Evolutionary conservation across 2,888 invertebrate species (phyloP), one percentile per base, ranked within the genome.

Genomic region (Acrobasis repandana): DNA sequence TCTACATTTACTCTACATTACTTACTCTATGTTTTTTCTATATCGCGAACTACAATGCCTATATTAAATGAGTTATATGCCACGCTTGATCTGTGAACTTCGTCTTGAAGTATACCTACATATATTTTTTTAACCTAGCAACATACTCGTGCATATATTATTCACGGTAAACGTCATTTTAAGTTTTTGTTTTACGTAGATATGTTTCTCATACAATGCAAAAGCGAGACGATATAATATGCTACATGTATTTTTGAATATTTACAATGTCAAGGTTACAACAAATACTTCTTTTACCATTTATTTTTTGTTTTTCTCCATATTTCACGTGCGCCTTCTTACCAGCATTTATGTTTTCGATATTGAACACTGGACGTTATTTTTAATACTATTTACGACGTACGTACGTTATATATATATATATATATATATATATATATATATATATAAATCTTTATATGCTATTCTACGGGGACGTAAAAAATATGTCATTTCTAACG

Each of bases 191-290:
- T 63, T 38, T 59, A 57, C 58, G 54, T 43, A 62, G 63, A 63
- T 50, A n/a, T n/a, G 28, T 28, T 50, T 38, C 1, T 54, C 54
- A 54, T 20, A 54, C 54, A 68, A 69, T 70, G 67, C 60, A 65
- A 68, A 70, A 68, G 38, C 54, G 18, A 38, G 10, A 54, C 38
- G 6, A 70, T 69, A 54, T 38, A 54, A 38, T 36, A 54, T 18
- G 1, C n/a, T 34, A 33, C 4, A 4, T 4, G 2, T 43, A 14
- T 43, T 43, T 38, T 43, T 38, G 38, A 54, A 54, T 54, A 54
- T 38, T 61, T 77, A 70, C 64, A 67, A 66, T 67, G 69, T 74
- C 77, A 80, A 79, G 74, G 79, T 72, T 76, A 77, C 83, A 82
- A 80, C 86, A 76, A 73, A 80, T 82, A 80, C 79, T 77, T 67